Conservation (phyloP, 2,888 invertebrate genomes). For the Listrodromus nycthemerus region DNA sequence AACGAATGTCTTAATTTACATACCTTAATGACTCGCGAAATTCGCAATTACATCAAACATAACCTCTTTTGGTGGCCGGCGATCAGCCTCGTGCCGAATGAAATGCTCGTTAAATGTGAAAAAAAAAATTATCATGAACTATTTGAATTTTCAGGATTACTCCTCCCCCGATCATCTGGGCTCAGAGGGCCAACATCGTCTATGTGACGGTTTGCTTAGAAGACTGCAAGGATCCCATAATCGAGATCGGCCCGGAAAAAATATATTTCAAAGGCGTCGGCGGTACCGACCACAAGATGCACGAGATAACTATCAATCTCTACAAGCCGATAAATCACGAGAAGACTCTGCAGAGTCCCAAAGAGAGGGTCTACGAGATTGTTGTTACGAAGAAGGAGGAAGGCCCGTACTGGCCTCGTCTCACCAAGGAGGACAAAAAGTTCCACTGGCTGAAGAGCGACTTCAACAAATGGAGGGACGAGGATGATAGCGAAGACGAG, state of each 20-base stretch:
- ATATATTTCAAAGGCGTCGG: constrained; percentile 94
- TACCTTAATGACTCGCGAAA: constrained; percentile 66
- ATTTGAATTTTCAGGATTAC: constrained; percentile 85
- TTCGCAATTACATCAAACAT: constrained; percentile 20
- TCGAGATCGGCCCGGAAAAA: constrained; percentile 88
- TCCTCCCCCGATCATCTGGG: constrained; percentile 97
- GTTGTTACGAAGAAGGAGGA: constrained; percentile 89
- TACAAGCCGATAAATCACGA: constrained; percentile 93
- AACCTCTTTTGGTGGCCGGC: constrained; percentile 19
- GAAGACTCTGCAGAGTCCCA: constrained; percentile 90
- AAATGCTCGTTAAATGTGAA: not conserved
- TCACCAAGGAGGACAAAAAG: constrained; percentile 95
- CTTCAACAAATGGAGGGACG: constrained; percentile 99
- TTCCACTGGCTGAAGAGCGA: constrained; percentile 98
- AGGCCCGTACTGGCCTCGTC: constrained; percentile 94
- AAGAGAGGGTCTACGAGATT: constrained; percentile 91
- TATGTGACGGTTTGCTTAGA: constrained; percentile 96
- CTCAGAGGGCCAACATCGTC: constrained; percentile 93
- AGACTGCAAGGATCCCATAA: constrained; percentile 93
- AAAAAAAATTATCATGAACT: not conserved
- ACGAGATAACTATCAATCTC: constrained; percentile 95
- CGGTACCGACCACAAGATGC: constrained; percentile 92
- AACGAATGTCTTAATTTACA: not conserved
- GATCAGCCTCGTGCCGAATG: constrained; percentile 19
- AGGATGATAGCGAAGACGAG: constrained; percentile 96